Percentiles rank a stretch among this genome's conserved stretches.
phyloP scores from a whole-genome alignment of 2,113 vertebrate genomes.

The Ptyas mucosa region DNA sequence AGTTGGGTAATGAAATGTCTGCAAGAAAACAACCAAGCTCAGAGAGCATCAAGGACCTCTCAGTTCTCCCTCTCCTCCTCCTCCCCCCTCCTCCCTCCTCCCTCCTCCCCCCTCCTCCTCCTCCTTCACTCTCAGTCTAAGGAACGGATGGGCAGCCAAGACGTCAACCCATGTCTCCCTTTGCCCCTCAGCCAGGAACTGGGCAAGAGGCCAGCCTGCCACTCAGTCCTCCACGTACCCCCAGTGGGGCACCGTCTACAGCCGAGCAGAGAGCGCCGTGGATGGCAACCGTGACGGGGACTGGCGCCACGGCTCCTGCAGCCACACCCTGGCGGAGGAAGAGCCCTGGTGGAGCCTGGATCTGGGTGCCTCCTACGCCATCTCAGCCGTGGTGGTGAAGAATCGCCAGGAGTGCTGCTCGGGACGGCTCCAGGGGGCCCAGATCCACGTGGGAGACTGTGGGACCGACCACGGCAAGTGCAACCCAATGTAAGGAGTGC shows the following conservation, averaged over 20 bases:
- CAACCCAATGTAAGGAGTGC: not conserved
- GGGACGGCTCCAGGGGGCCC: not conserved
- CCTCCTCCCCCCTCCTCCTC: not conserved
- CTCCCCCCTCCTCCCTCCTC: not conserved
- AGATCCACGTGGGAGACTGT: not conserved
- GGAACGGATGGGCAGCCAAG: not conserved
- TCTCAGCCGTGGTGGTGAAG: not conserved
- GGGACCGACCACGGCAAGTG: not conserved
- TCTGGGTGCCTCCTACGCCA: not conserved
- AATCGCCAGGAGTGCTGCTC: not conserved
- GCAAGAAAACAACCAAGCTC: too few species aligned
- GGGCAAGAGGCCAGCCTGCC: not conserved
- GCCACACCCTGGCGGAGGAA: not conserved
- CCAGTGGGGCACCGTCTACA: not conserved
- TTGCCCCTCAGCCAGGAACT: not conserved
- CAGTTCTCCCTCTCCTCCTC: not conserved
- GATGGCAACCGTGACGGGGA: not conserved
- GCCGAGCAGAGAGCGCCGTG: not conserved
- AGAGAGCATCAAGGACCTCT: too few species aligned
- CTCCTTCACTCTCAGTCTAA: not conserved
- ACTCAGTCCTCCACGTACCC: not conserved
- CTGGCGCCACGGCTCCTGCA: not conserved
- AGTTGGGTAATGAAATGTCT: too few species aligned
- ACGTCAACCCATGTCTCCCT: not conserved
- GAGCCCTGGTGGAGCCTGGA: conserved; percentile 10